Conservation (phyloP, 2,888 invertebrate species). For the Leucoma salicis region DNA sequence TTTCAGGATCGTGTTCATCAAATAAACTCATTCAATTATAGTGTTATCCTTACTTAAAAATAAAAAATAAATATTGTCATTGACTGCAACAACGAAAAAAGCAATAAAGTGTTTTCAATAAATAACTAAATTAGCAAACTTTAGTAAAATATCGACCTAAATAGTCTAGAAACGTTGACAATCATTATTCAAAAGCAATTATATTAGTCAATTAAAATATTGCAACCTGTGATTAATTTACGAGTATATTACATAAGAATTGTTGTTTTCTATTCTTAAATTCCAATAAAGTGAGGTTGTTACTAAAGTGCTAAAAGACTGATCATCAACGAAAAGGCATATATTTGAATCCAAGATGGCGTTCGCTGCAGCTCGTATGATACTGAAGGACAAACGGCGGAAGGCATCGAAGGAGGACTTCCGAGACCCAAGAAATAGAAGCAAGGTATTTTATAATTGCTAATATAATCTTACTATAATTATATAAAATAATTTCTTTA, state of each 20-base stretch:
- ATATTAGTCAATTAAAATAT: conserved; percentile 54
- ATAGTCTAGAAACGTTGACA: conserved; percentile 27
- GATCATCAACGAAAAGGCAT: conserved; percentile 34
- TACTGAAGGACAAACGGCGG: conserved; percentile 90
- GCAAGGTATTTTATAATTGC: conserved; percentile 85
- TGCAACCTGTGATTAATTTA: conserved; percentile 54
- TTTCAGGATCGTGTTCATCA: conserved; percentile 20
- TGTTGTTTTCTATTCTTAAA: conserved; percentile 15
- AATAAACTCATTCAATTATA: conserved; percentile 38
- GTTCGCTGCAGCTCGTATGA: conserved; percentile 92
- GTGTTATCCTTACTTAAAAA: conserved; percentile 20
- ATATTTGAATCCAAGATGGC: conserved; percentile 83
- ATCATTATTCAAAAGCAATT: conserved; percentile 40
- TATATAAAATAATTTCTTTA: neutral
- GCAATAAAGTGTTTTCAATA: conserved; percentile 51
- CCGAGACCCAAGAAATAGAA: conserved; percentile 86
- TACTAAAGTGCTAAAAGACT: conserved; percentile 25
- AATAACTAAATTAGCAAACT: conserved; percentile 23
- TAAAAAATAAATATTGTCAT: conserved; percentile 23
- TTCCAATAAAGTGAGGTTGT: conserved; percentile 6
- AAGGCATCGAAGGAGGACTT: conserved; percentile 92
- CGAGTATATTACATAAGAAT: neutral
- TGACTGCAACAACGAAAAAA: conserved; percentile 44
- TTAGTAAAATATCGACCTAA: conserved; percentile 22
- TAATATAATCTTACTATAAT: conserved; percentile 2